Conservation (phyloP, 2,888 invertebrate genomes). For the Lepetodrilus schrolli region DNA sequence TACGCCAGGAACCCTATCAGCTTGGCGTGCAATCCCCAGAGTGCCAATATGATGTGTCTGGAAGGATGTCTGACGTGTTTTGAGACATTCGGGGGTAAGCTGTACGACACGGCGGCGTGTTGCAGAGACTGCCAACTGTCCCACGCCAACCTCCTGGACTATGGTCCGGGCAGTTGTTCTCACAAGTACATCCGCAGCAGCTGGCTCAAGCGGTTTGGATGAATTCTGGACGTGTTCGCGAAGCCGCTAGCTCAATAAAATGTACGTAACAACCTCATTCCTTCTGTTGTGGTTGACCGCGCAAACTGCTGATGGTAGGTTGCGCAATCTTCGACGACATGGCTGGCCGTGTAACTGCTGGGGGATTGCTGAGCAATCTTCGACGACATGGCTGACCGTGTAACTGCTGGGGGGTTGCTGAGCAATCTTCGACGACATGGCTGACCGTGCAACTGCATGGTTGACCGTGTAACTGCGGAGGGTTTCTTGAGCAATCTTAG, state of each 20-base stretch:
- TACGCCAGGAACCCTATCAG: conserved; percentile 16
- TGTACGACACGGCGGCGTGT: conserved; percentile 46
- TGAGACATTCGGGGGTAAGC: conserved; percentile 40
- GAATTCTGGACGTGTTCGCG: not conserved
- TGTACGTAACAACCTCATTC: too few species aligned
- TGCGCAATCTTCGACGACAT: too few species aligned
- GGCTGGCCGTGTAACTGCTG: too few species aligned
- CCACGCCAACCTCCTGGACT: conserved; percentile 41
- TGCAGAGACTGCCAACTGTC: conserved; percentile 41
- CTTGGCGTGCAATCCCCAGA: conserved; percentile 41
- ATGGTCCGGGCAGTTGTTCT: conserved; percentile 43
- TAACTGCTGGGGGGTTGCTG: too few species aligned
- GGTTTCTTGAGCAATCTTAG: too few species aligned
- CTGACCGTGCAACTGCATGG: too few species aligned
- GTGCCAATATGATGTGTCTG: conserved; percentile 39
- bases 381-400: too few species aligned
- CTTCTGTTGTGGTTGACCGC: too few species aligned
- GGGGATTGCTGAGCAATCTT: too few species aligned
- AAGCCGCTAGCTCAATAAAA: conserved; percentile 11
- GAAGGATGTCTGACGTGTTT: conserved; percentile 44
- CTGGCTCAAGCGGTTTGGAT: conserved; percentile 42
- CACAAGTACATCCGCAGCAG: conserved; percentile 40
- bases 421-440: too few species aligned
- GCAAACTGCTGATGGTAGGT: too few species aligned
- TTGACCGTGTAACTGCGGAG: too few species aligned